A percentile compares a stretch with the other conserved stretches of the same genome.
phyloP scores from a whole-genome alignment of 2,797 vertebrate genomes.

The Galagoides demidoff region DNA sequence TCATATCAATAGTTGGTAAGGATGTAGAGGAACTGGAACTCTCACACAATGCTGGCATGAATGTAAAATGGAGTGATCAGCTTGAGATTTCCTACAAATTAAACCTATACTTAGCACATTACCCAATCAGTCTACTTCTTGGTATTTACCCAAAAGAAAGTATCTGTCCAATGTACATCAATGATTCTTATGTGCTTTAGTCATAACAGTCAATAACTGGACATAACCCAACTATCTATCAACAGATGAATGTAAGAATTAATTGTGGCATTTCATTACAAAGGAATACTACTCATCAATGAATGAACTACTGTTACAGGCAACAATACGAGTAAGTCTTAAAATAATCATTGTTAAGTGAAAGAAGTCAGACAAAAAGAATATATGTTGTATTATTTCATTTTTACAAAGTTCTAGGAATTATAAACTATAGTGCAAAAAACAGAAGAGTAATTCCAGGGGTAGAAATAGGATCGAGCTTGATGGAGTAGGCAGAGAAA shows the following conservation, averaged over 20 bases:
- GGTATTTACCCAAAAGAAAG: not conserved
- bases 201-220: not conserved
- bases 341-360: not conserved
- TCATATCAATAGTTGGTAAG: not conserved
- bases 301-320: not conserved
- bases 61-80: not conserved
- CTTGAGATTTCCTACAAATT: constrained; percentile 29
- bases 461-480: not conserved
- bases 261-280: not conserved
- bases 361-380: constrained; percentile 15
- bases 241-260: not conserved
- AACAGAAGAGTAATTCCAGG: not conserved
- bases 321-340: not conserved
- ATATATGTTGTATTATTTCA: not conserved
- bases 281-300: not conserved
- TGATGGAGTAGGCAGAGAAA: not conserved
- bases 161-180: not conserved
- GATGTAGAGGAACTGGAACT: not conserved
- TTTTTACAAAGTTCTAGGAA: constrained; percentile 27
- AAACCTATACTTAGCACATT: not conserved
- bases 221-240: not conserved
- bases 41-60: not conserved
- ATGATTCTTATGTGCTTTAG: not conserved
- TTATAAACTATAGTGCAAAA: not conserved
- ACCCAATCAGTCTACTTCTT: not conserved